Base-by-base conservation (phyloP, 2,113 vertebrate genomes). In the Myrmophylax atrothorax region DNA sequence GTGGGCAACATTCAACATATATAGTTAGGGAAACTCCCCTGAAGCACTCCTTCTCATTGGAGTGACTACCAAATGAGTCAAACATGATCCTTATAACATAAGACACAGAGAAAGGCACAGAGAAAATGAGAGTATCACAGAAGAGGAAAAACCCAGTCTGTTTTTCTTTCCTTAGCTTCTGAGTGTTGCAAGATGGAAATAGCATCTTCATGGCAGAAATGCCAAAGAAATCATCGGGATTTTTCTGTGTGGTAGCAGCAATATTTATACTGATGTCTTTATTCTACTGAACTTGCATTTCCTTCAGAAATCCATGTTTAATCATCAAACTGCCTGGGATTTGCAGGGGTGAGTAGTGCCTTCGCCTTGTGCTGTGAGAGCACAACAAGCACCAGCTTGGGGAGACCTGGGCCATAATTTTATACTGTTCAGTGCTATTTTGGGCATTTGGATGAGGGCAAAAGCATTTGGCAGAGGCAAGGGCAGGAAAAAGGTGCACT, bases 361-460 rank as follows among this genome's bases (percentile, higher is more conserved):
- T 60, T 33, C 35, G 26, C 29, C 9, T 1, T 29, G 22, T 52
- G 12, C 49, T 2, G 1, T 12, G 26, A 40, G 1, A 75, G 2
- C 8, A n/a, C 18, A 47, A 60, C 2, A 8, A 73, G 18, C 4
- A 7, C 18, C 1, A 1, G 22, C 9, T 42, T 49, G 29, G 29
- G 59, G 37, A 64, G 44, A 14, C 37, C 68, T 26, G 22, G 24
- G 11, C 7, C 35, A 52, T 12, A 1, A 12, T 67, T 75, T 68
- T 7, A 12, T 64, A 49, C 26, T 55, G 19, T 35, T 79, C 33
- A 42, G 24, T n/a, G 25, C 12, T 90, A 40, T 53, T 90, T 77
- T 85, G 79, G 72, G 63, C 3, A 10, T 84, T 80, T 73, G n/a
- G 22, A 64, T 42, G 29, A 76, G 11, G 20, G 9, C 9, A 60